Evolutionary conservation across 2,888 invertebrate genomes (phyloP).

Genomic region (Chrysolina haemoptera): DNA sequence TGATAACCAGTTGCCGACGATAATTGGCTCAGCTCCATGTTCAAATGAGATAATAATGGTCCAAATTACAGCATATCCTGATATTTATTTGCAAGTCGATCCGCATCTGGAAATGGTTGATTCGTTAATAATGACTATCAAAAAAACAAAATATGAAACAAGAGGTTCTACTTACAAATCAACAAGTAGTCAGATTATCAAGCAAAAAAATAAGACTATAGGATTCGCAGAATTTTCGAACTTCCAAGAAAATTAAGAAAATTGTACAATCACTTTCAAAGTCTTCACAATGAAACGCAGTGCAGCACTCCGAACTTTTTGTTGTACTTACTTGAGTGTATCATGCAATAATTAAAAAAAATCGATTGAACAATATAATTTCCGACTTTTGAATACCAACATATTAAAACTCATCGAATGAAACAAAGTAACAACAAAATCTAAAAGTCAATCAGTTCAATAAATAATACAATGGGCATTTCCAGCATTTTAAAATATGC

Average conservation of each 20-base stretch:
- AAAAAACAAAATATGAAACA: neutral
- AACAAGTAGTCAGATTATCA: neutral
- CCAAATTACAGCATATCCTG: neutral
- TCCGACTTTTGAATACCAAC: too few relatives aligned
- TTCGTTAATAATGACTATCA: neutral
- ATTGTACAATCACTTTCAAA: too few relatives aligned
- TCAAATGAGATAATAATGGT: neutral
- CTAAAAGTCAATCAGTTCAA: too few relatives aligned
- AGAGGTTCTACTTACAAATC: neutral
- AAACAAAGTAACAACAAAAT: too few relatives aligned
- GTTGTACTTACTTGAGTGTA: too few relatives aligned
- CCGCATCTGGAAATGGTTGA: neutral
- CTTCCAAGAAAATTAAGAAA: neutral
- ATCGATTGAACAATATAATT: too few relatives aligned
- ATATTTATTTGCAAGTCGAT: neutral
- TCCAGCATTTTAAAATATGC: too few relatives aligned
- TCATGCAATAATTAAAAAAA: too few relatives aligned
- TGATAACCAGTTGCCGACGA: neutral
- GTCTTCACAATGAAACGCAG: too few relatives aligned
- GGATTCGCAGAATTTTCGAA: neutral
- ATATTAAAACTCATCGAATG: too few relatives aligned
- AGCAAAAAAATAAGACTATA: neutral
- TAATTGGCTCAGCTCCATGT: neutral
- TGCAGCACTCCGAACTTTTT: too few relatives aligned
- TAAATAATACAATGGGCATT: too few relatives aligned